Evolutionary conservation across 2,888 invertebrate species (phyloP), one percentile per base, ranked within the genome.

Genomic region (Epistrophe eligans): DNA sequence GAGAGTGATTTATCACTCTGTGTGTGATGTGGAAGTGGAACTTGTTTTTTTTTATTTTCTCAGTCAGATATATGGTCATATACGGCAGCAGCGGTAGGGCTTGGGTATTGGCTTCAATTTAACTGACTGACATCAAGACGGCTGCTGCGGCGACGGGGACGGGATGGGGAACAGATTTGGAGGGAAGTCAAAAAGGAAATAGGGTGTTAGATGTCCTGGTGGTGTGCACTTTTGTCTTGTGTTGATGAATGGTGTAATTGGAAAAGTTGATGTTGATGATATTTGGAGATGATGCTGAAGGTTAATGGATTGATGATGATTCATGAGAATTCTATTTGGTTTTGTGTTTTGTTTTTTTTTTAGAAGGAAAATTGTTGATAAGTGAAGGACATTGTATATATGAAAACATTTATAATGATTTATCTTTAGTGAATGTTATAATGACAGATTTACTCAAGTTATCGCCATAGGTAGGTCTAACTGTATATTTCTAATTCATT

Each of bases 231-330:
- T 58, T 58, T 35, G 79, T 82, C 71, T 71, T 72, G 76, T 71
- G 76, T 71, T 83, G 87, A 87, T 87, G 87, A 85, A 85, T 85
- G 85, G 77, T 85, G 81, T 82, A 85, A 85, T 85, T 85, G 77
- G 82, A 85, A 85, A 85, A 82, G 85, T 85, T 85, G 85, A 82
- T 82, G 74, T 64, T 82, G 82, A 77, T 82, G 82, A 82, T 85
- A 45, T 70, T 77, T 70, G 67, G 76, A 66, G 66, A 72, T 62
- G 50, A 17, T 40, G 70, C 40, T 77, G 52, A 77, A 64, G 73
- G 50, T 28, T 71, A 82, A 81, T 74, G 85, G 82, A 77, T 77
- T 85, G 77, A 77, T 85, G 80, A 55, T 71, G 74, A 84, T 67
- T 48, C 48, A 24, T 60, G 52, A 35, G 58, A 19, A 48, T 15